phyloP scores from a whole-genome alignment of 2,797 vertebrate genomes.

The Hirundo rustica region DNA sequence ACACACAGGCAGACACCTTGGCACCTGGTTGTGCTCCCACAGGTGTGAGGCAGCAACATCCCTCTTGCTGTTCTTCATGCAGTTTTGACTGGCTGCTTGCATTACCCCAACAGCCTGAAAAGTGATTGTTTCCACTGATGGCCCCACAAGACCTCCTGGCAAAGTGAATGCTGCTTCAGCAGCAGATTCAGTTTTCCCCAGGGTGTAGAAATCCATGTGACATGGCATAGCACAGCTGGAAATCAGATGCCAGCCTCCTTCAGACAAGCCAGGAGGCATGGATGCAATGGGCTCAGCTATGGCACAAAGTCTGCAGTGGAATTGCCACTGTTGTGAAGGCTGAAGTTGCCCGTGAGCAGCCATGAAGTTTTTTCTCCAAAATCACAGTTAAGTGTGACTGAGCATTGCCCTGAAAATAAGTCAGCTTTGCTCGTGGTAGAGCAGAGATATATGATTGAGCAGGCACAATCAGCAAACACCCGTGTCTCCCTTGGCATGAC shows the following conservation, averaged over 20 bases:
- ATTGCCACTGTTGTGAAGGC: fast-evolving
- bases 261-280: not conserved
- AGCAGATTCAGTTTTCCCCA: not conserved
- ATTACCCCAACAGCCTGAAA: not conserved
- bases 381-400: fast-evolving
- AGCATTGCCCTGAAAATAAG: not conserved
- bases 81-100: not conserved
- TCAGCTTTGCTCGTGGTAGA: not conserved
- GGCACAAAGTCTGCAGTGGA: not conserved
- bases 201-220: not conserved
- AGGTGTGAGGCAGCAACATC: not conserved
- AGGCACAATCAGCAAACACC: not conserved
- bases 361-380: not conserved
- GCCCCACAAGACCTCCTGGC: not conserved
- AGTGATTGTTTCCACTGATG: not conserved
- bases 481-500: not conserved
- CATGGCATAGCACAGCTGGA: not conserved
- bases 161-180: not conserved
- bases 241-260: not conserved
- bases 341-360: not conserved
- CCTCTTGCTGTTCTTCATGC: fast-evolving
- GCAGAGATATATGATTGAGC: not conserved
- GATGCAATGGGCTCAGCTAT: fast-evolving
- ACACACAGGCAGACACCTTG: not conserved
- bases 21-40: not conserved